Conservation (phyloP, 1,140 invertebrate genomes). For the Drosophila quadrilineata region DNA sequence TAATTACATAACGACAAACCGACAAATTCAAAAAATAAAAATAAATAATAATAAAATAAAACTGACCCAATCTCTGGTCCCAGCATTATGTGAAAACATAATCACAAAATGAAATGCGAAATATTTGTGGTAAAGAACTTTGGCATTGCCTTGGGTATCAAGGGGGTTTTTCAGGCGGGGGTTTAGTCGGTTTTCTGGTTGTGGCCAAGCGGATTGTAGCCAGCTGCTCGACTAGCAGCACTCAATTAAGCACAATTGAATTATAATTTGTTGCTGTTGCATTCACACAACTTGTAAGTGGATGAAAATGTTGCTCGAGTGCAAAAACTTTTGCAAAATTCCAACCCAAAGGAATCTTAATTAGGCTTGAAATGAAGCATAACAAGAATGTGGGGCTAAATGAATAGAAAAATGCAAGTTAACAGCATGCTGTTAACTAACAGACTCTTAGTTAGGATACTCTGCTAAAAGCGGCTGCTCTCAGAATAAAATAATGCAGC, state of each 20-base stretch:
- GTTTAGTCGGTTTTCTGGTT: constrained; percentile 35
- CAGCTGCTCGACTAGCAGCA: constrained; percentile 19
- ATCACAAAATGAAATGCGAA: constrained; percentile 55
- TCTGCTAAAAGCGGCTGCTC: too few species aligned
- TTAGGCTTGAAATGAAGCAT: constrained; percentile 4
- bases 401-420: constrained; percentile 6
- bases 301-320: constrained; percentile 1
- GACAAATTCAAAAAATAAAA: too few species aligned
- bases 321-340: constrained; percentile 12
- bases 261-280: constrained; percentile 53
- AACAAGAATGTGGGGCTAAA: neutral
- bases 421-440: too few species aligned
- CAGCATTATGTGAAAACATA: constrained; percentile 44
- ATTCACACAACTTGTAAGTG: constrained; percentile 23
- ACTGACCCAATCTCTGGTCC: too few species aligned
- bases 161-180: constrained; percentile 22
- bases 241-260: constrained; percentile 71
- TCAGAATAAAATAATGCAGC: too few species aligned
- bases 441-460: too few species aligned
- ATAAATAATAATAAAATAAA: too few species aligned
- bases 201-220: too few species aligned
- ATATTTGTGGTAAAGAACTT: too few species aligned
- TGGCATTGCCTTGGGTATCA: too few species aligned
- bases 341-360: constrained; percentile 14
- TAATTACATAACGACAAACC: neutral